These are phyloP conservation scores for Nanger granti DNA, from an alignment of 2,113 vertebrate species.

Conservation along the genomic window DNA sequence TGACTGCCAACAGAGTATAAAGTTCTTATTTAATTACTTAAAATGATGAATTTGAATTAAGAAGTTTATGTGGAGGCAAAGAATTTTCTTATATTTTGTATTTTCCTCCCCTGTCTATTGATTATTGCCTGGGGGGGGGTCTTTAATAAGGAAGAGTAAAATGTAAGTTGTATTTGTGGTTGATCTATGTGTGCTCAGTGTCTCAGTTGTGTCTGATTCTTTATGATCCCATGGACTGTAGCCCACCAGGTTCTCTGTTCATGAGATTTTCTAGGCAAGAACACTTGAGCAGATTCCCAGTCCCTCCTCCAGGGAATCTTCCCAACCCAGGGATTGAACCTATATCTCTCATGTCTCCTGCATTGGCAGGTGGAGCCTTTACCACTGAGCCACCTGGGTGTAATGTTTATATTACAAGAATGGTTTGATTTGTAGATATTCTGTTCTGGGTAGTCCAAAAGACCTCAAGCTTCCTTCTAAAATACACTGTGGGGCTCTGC, in stretches of 20 bases:
- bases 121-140: background rate
- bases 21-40: background rate
- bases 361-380: background rate
- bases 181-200: background rate
- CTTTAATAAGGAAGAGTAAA: background rate
- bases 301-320: background rate
- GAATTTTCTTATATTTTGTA: background rate
- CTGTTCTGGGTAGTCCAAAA: background rate
- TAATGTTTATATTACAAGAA: background rate
- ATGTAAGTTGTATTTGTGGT: background rate
- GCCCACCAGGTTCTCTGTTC: background rate
- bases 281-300: background rate
- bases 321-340: background rate
- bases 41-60: background rate
- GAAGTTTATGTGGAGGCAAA: background rate
- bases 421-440: background rate
- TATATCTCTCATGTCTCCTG: background rate
- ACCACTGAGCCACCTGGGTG: background rate
- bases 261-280: background rate
- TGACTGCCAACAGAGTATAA: background rate
- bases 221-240: background rate
- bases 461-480: background rate
- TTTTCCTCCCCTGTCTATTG: background rate
- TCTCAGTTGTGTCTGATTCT: background rate
- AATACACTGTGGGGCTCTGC: no score